Conservation (phyloP, 2,888 invertebrate species). For the Xanthia icteritia region DNA sequence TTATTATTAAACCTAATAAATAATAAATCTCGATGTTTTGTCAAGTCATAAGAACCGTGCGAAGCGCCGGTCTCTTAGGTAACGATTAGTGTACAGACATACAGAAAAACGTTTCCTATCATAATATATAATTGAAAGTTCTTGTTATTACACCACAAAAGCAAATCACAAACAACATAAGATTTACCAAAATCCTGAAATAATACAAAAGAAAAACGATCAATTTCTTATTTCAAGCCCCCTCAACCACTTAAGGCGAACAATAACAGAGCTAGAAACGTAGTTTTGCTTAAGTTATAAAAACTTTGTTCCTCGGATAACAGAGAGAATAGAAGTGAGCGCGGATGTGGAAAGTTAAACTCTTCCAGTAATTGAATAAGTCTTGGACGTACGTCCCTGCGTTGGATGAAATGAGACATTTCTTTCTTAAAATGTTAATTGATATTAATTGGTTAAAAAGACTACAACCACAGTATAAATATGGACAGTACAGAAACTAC, state of each 20-base stretch:
- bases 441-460: neutral
- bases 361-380: constrained; percentile 50
- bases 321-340: constrained; percentile 27
- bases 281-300: constrained; percentile 41
- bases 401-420: constrained; percentile 8
- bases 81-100: too few relatives aligned
- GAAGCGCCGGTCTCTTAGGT: too few relatives aligned
- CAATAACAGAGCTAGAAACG: constrained; percentile 28
- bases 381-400: constrained; percentile 2
- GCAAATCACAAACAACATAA: neutral
- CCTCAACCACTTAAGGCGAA: neutral
- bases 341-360: constrained; percentile 39
- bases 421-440: neutral
- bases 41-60: neutral
- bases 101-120: neutral
- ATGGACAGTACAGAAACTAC: too few relatives aligned
- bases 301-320: constrained; percentile 36
- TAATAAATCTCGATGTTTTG: neutral
- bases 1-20: neutral
- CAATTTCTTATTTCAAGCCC: neutral
- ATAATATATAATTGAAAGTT: neutral
- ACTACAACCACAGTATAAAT: too few relatives aligned
- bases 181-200: neutral
- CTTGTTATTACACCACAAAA: neutral
- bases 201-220: neutral